Evolutionary conservation across 2,888 invertebrate genomes (phyloP).

Genomic region (Pollenia labialis): DNA sequence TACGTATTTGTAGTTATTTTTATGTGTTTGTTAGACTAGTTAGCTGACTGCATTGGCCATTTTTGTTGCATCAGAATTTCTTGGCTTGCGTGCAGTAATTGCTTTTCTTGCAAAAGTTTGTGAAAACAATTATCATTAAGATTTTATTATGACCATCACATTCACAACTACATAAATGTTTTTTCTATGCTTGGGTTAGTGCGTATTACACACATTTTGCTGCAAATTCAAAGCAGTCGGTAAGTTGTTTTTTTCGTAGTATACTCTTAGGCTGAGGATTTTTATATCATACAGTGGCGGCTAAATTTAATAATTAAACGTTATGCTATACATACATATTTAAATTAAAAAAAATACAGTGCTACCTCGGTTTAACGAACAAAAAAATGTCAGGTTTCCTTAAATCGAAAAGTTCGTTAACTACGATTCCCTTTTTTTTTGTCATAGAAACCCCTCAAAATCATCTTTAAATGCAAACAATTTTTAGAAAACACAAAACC

Average conservation of each 20-base stretch:
- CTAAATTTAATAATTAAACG: too few species aligned
- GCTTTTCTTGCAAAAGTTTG: conserved; percentile 16
- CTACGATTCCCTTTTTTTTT: too few species aligned
- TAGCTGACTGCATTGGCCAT: conserved; percentile 76
- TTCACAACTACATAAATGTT: background rate
- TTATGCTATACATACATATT: too few species aligned
- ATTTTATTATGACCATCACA: conserved; percentile 36
- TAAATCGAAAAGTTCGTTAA: too few species aligned
- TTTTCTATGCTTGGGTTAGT: background rate
- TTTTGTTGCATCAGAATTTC: conserved; percentile 79
- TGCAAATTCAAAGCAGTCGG: background rate
- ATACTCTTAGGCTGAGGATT: conserved; percentile 19
- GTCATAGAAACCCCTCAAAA: background rate
- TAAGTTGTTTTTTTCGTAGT: background rate
- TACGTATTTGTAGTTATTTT: conserved; percentile 4
- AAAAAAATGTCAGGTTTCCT: too few species aligned
- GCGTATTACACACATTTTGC: background rate
- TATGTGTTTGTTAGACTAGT: background rate
- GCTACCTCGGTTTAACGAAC: too few species aligned
- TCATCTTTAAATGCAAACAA: background rate
- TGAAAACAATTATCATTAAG: conserved; percentile 13
- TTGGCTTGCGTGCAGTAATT: conserved; percentile 23
- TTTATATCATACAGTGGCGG: background rate
- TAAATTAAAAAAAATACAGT: too few species aligned
- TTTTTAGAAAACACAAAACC: conserved; percentile 1